Percentiles rank a stretch among this genome's conserved stretches.
Conservation (phyloP, 2,113 vertebrate species). For the Tachycineta bicolor region DNA sequence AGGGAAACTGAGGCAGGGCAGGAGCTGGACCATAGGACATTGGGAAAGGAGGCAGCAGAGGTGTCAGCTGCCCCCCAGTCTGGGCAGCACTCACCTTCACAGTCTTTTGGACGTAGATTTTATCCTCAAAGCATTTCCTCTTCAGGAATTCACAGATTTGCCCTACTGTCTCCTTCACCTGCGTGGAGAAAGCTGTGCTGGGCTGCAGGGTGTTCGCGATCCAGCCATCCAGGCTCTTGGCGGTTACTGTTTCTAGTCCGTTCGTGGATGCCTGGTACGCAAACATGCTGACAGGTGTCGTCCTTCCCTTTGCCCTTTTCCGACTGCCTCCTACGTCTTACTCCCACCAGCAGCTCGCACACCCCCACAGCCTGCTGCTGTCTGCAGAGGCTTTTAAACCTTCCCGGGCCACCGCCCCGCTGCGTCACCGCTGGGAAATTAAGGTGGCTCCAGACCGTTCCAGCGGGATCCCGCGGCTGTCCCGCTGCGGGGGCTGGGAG, state of each 20-base stretch:
- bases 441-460: background rate
- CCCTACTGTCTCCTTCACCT: background rate
- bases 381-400: background rate
- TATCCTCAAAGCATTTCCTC: background rate
- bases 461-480: fast-evolving
- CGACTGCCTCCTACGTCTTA: fast-evolving
- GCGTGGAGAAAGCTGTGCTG: background rate
- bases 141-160: constrained; percentile 46
- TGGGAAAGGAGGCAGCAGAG: background rate
- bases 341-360: fast-evolving
- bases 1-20: background rate
- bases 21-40: background rate
- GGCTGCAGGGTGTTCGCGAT: background rate
- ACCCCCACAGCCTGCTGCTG: fast-evolving
- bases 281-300: background rate
- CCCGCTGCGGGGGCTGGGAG: background rate
- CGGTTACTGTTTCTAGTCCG: fast-evolving
- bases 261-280: fast-evolving
- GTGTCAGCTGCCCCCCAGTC: fast-evolving
- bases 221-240: background rate
- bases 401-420: background rate
- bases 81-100: background rate
- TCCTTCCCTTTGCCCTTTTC: fast-evolving
- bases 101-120: background rate
- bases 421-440: background rate